Percentiles rank a stretch among this genome's conserved stretches.
phyloP scores from a whole-genome alignment of 2,797 vertebrate genomes.

The Pangasius djambal region DNA sequence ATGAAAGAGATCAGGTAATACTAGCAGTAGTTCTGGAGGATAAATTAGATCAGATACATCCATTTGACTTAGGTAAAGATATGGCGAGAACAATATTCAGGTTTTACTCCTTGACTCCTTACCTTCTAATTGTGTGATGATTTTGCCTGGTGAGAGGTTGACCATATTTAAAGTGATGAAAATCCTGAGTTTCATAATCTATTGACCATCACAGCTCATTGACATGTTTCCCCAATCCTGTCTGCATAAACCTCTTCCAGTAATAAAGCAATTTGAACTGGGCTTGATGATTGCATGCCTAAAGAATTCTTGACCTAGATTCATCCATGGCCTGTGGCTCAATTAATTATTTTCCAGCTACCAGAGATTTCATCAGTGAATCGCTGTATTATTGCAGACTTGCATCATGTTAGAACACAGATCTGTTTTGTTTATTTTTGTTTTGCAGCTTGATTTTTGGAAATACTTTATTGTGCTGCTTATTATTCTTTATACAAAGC shows the following conservation, averaged over 20 bases:
- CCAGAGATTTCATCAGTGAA: conserved; percentile 4
- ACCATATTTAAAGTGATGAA: neutral
- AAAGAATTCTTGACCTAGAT: conserved; percentile 56
- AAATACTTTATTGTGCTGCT: neutral
- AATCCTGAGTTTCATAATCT: neutral
- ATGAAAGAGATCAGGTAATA: neutral
- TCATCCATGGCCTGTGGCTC: conserved; percentile 21
- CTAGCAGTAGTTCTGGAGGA: neutral
- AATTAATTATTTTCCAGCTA: conserved; percentile 15
- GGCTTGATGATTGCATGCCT: conserved; percentile 52
- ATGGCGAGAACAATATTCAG: neutral
- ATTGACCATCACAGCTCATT: conserved; percentile 3
- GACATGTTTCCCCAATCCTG: conserved; percentile 20
- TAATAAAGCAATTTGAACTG: conserved; percentile 43
- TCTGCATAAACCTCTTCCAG: neutral
- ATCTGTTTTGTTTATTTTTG: neutral
- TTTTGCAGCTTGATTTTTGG: neutral
- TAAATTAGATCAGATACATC: neutral
- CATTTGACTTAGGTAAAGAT: neutral
- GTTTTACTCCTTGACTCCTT: neutral
- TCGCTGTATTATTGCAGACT: neutral
- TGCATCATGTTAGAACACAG: neutral
- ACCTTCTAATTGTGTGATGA: neutral
- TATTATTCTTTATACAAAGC: neutral
- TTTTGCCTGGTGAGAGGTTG: neutral